These are phyloP conservation scores for Perizoma affinitatum DNA, from an alignment of 2,888 invertebrate species.

Conservation along the genomic window DNA sequence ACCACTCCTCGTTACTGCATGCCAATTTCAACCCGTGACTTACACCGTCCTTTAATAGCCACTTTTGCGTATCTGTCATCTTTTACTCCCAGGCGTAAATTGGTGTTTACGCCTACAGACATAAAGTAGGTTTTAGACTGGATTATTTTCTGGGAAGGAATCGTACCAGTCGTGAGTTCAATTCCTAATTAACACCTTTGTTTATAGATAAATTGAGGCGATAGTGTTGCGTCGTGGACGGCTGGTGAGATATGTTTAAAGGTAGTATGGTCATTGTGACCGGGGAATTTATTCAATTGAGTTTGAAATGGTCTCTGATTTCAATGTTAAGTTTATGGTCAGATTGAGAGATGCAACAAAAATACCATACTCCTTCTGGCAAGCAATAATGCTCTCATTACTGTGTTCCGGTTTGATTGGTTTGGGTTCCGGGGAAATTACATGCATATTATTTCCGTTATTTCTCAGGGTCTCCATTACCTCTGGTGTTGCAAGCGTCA, in stretches of 20 bases:
- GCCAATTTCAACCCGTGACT: conserved; percentile 78
- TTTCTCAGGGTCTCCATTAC: no score
- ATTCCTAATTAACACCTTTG: conserved; percentile 81
- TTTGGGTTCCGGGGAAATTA: no score
- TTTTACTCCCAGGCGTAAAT: conserved; percentile 32
- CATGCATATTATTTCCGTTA: no score
- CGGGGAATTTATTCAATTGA: conserved; percentile 32
- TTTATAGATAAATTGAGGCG: conserved; percentile 77
- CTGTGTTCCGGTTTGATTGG: no score
- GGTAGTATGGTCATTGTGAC: conserved; percentile 49
- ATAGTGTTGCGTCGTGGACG: conserved; percentile 63
- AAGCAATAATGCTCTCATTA: no score
- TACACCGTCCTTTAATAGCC: conserved; percentile 73
- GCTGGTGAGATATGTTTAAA: conserved; percentile 46
- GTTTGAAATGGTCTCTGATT: conserved; percentile 24
- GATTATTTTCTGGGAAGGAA: conserved; percentile 41
- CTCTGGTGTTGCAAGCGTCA: no score
- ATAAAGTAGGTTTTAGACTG: conserved; percentile 45
- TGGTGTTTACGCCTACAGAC: conserved; percentile 36
- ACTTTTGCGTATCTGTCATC: conserved; percentile 76
- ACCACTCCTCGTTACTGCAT: conserved; percentile 60
- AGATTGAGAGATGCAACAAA: not conserved
- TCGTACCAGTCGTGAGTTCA: conserved; percentile 79
- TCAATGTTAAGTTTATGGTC: conserved; percentile 10
- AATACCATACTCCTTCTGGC: no score